Evolutionary conservation across 2,888 invertebrate species (phyloP), one percentile per base, ranked within the genome.

Genomic region (Heliconius cydno): DNA sequence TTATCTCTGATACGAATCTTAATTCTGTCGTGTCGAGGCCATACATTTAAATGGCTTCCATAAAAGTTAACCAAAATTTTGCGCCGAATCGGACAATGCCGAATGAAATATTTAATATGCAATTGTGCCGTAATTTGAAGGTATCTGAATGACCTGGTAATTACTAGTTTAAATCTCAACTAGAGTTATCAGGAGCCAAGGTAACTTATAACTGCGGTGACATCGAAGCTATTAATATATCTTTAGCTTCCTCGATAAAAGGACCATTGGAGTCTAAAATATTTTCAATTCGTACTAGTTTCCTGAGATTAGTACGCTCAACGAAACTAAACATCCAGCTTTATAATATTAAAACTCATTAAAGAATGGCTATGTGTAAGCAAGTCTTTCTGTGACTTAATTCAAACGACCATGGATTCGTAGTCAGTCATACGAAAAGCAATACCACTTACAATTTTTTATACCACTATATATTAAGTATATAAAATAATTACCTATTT

Each of bases 1-100:
- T 89, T 91, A 93, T 93, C 93, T 81, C 77, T 80, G 82, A 82
- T 84, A 83, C 84, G 86, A 84, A 93, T 93, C 93, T 93, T 90
- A 90, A 91, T 88, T 86, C 86, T 86, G 76, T 84, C 82, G 83
- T 85, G 85, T 79, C 68, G 79, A 65, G 83, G 82, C 82, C 80
- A 83, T 83, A 84, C 81, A 84, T 82, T 83, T 84, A 83, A 83
- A 82, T 82, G 84, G 82, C 82, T 79, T 74, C 83, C 83, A 83
- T 84, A 82, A 79, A 65, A 66, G 81, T 81, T 79, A 72, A 79
- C 82, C 81, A 84, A 79, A 34, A 78, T 75, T 79, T 68, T 77
- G 75, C 19, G 63, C 3, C 41, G 41, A 38, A 38, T 38, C 38
- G 1, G 38, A 38, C 46, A 75, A 41, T 75, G 65, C 28, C 28